Evolutionary conservation across 2,888 invertebrate genomes (phyloP).

Genomic region (Ornithoptera priamus): DNA sequence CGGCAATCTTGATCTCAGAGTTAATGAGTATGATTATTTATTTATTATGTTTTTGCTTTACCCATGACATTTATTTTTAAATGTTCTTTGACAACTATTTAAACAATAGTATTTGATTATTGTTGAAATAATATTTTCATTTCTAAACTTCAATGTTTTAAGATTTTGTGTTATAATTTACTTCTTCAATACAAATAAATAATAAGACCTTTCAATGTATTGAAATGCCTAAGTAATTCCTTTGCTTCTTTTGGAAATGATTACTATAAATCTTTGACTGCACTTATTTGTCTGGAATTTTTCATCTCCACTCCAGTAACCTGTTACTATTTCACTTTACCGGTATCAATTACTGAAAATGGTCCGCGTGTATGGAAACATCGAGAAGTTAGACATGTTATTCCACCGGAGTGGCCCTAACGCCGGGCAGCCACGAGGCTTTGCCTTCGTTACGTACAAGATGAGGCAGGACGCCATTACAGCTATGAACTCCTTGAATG

Average conservation of each 20-base stretch:
- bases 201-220: too few species aligned
- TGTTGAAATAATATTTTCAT: too few species aligned
- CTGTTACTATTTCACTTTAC: slow-evolving; percentile 79
- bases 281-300: not conserved
- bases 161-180: too few species aligned
- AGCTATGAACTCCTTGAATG: slow-evolving; percentile 87
- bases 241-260: too few species aligned
- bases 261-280: too few species aligned
- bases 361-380: slow-evolving; percentile 94
- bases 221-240: too few species aligned
- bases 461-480: slow-evolving; percentile 83
- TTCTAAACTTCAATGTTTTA: too few species aligned
- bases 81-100: too few species aligned
- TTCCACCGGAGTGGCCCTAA: slow-evolving; percentile 95
- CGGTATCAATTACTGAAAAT: slow-evolving; percentile 98
- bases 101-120: too few species aligned
- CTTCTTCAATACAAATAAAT: too few species aligned
- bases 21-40: slow-evolving; percentile 92
- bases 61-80: too few species aligned
- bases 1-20: slow-evolving; percentile 92
- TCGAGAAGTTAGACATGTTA: slow-evolving; percentile 97
- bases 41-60: slow-evolving; percentile 1
- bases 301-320: slow-evolving; percentile 46
- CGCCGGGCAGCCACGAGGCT: slow-evolving; percentile 93
- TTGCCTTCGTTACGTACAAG: slow-evolving; percentile 94